Conservation (phyloP, 2,888 invertebrate genomes). For the Tachina fera region DNA sequence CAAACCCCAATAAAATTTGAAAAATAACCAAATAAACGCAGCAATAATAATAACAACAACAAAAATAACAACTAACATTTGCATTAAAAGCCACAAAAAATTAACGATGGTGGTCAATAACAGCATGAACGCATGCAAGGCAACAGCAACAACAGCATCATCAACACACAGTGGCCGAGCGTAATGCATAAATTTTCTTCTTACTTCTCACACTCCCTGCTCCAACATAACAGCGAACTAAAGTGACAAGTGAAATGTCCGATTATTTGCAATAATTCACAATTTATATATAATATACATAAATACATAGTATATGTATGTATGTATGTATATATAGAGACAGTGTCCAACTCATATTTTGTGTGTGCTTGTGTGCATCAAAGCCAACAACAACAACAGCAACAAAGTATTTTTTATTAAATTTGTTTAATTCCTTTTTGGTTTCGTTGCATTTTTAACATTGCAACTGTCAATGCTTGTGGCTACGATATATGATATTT, state of each 20-base stretch:
- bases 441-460: constrained; percentile 37
- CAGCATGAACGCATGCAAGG: constrained; percentile 63
- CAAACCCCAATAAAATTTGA: constrained; percentile 69
- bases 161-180: constrained; percentile 2
- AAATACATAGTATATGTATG: not conserved
- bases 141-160: not conserved
- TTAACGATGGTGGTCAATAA: constrained; percentile 72
- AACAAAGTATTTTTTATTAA: constrained; percentile 70
- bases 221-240: constrained; percentile 42
- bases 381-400: constrained; percentile 56
- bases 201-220: constrained; percentile 6
- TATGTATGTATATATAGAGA: not conserved
- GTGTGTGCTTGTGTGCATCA: constrained; percentile 5
- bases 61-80: constrained; percentile 64
- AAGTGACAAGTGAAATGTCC: constrained; percentile 83
- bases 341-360: not conserved
- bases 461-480: constrained; percentile 61
- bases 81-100: constrained; percentile 72
- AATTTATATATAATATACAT: constrained; percentile 58
- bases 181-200: constrained; percentile 16
- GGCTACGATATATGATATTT: no score
- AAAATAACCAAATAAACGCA: constrained; percentile 60
- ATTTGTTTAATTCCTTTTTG: constrained; percentile 52
- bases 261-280: constrained; percentile 81
- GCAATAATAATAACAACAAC: constrained; percentile 37